Conservation (phyloP, 1,140 invertebrate species). For the Drosophila mauritiana region DNA sequence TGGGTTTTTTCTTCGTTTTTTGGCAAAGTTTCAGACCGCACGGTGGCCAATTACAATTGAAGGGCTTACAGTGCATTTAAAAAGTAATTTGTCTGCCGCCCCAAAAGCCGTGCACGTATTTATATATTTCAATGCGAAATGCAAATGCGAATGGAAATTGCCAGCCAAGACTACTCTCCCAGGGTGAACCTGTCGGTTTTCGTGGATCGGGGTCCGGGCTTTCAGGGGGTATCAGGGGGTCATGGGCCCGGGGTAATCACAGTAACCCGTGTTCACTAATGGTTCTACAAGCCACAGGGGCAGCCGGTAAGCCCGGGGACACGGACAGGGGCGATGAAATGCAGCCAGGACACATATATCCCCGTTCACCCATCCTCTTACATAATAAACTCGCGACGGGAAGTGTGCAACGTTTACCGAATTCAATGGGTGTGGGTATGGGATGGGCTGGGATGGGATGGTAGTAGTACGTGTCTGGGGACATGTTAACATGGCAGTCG, state of each 20-base stretch:
- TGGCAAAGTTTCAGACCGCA: conserved; percentile 76
- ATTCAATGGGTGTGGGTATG: conserved; percentile 16
- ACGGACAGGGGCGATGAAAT: conserved; percentile 67
- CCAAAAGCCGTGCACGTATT: conserved; percentile 78
- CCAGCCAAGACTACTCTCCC: conserved; percentile 23
- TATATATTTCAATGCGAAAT: conserved; percentile 81
- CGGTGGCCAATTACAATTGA: conserved; percentile 77
- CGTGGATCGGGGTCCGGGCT: neutral
- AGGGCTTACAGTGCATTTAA: conserved; percentile 83
- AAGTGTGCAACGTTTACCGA: conserved; percentile 58
- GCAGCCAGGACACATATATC: conserved; percentile 50
- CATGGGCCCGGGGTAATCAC: conserved; percentile 55
- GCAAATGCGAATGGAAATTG: conserved; percentile 35
- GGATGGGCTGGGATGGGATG: conserved; percentile 9
- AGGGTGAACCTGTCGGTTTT: conserved; percentile 17
- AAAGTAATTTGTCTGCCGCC: conserved; percentile 84
- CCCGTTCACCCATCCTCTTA: neutral
- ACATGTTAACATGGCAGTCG: conserved; percentile 84
- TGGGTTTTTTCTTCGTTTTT: conserved; percentile 33
- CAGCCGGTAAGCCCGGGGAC: conserved; percentile 49
- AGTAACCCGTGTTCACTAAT: conserved; percentile 83
- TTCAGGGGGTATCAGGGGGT: neutral
- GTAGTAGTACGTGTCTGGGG: conserved; percentile 74
- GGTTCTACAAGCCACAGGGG: conserved; percentile 83
- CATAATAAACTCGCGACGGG: conserved; percentile 74